These are phyloP conservation scores for Berghia stephanieae DNA, from an alignment of 1,140 invertebrate species.

Conservation along the genomic window DNA sequence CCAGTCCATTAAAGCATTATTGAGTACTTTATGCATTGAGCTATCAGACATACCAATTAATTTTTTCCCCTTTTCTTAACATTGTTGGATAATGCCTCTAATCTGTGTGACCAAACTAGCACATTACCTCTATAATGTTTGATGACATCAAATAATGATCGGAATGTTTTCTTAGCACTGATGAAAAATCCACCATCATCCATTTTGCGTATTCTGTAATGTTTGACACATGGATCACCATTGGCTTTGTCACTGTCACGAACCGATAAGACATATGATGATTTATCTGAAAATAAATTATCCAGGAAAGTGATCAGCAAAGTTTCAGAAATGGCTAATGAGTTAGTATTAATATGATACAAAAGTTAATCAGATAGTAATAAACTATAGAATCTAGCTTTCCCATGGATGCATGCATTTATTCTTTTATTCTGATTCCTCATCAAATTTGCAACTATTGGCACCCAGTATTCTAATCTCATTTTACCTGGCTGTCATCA, in stretches of 20 bases:
- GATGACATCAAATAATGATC: constrained; percentile 87
- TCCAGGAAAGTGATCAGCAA: too few relatives aligned
- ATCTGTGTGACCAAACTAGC: not conserved
- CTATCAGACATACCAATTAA: not conserved
- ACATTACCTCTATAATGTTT: constrained; percentile 87
- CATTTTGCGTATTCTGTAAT: constrained; percentile 95
- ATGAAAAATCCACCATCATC: constrained; percentile 89
- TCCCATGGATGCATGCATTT: too few relatives aligned
- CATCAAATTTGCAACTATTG: too few relatives aligned
- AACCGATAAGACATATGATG: constrained; percentile 58
- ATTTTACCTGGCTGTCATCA: not conserved
- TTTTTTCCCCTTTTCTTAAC: not conserved
- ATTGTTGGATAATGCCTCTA: not conserved
- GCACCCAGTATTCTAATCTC: too few relatives aligned
- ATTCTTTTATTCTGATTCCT: too few relatives aligned
- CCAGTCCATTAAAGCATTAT: not conserved
- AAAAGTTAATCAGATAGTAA: too few relatives aligned
- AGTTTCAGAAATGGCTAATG: too few relatives aligned
- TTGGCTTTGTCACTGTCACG: constrained; percentile 43
- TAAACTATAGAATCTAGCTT: too few relatives aligned
- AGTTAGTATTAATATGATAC: too few relatives aligned
- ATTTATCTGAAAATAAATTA: constrained; percentile 55
- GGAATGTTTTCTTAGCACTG: constrained; percentile 79
- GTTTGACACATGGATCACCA: constrained; percentile 78
- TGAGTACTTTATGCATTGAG: too few relatives aligned